Conservation (phyloP, 2,113 vertebrate genomes). For the Scartelaos histophorus region DNA sequence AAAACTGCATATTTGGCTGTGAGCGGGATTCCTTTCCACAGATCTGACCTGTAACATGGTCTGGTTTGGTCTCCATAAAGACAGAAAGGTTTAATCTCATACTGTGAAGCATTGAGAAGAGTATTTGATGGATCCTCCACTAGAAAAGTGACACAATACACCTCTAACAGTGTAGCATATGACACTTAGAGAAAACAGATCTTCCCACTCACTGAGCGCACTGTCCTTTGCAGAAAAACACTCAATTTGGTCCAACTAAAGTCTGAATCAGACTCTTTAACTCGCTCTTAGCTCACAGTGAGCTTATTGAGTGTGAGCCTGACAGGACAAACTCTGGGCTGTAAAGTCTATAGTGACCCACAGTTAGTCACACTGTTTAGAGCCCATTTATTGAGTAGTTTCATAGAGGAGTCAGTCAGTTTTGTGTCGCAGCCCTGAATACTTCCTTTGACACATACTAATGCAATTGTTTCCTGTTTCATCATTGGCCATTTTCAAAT, state of each 20-base stretch:
- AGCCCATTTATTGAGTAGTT: slow-evolving; percentile 37
- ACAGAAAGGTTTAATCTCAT: too few relatives aligned
- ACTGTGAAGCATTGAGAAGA: too few relatives aligned
- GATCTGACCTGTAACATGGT: too few relatives aligned
- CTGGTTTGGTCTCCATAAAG: too few relatives aligned
- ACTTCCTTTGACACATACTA: slow-evolving; percentile 27
- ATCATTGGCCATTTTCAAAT: neutral
- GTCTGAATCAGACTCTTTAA: slow-evolving; percentile 44
- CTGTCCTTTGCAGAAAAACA: slow-evolving; percentile 51
- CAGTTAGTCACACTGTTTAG: slow-evolving; percentile 61
- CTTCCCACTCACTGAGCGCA: slow-evolving; percentile 39
- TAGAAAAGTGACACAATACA: neutral
- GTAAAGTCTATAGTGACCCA: slow-evolving; percentile 48
- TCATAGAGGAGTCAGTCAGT: slow-evolving; percentile 27
- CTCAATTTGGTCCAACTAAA: slow-evolving; percentile 34
- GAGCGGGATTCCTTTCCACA: too few relatives aligned
- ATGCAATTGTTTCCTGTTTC: neutral
- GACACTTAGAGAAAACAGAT: slow-evolving; percentile 57
- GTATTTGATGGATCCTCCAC: too few relatives aligned
- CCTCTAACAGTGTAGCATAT: slow-evolving; percentile 53
- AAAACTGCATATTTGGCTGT: too few relatives aligned
- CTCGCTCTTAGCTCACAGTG: slow-evolving; percentile 54
- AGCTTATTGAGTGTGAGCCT: slow-evolving; percentile 53
- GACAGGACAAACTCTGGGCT: slow-evolving; percentile 38
- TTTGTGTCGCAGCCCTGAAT: slow-evolving; percentile 25